A percentile compares a stretch with the other conserved stretches of the same genome.
phyloP scores from a whole-genome alignment of 2,113 vertebrate genomes.

The Typhlomys cinereus region DNA sequence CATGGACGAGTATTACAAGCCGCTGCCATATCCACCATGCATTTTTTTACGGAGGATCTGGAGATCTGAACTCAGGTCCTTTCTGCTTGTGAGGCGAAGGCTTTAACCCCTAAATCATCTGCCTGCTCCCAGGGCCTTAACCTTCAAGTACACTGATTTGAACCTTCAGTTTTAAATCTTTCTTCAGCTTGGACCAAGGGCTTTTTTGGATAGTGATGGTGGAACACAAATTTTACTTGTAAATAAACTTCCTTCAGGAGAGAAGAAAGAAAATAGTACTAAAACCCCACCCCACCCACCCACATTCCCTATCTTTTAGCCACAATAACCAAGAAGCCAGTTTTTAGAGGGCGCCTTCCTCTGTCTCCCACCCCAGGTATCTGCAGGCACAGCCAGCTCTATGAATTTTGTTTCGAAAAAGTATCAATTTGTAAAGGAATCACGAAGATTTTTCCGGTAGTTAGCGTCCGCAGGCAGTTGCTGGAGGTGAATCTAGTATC shows the following conservation, averaged over 20 bases:
- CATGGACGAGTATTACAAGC: too few species aligned
- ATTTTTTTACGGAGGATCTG: too few species aligned
- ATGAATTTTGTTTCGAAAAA: not conserved
- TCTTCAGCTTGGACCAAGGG: not conserved
- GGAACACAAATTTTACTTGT: not conserved
- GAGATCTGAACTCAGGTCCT: too few species aligned
- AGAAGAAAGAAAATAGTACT: not conserved
- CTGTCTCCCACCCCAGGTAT: not conserved
- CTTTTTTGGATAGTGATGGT: not conserved
- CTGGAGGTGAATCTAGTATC: not conserved
- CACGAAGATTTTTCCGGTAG: not conserved
- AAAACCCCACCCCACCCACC: not conserved
- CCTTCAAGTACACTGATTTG: not conserved
- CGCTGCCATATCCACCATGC: too few species aligned
- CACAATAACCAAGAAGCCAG: not conserved
- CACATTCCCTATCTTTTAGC: slow-evolving; percentile 2
- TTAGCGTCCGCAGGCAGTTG: not conserved
- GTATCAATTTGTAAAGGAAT: not conserved
- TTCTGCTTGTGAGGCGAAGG: too few species aligned
- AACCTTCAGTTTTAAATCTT: not conserved
- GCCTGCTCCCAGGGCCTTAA: too few species aligned
- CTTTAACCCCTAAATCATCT: too few species aligned
- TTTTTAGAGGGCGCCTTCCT: not conserved
- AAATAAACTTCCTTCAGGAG: not conserved
- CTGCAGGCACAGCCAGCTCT: not conserved